These are phyloP conservation scores for Prunella strophiata DNA, from an alignment of 2,797 vertebrate species.

Conservation along the genomic window DNA sequence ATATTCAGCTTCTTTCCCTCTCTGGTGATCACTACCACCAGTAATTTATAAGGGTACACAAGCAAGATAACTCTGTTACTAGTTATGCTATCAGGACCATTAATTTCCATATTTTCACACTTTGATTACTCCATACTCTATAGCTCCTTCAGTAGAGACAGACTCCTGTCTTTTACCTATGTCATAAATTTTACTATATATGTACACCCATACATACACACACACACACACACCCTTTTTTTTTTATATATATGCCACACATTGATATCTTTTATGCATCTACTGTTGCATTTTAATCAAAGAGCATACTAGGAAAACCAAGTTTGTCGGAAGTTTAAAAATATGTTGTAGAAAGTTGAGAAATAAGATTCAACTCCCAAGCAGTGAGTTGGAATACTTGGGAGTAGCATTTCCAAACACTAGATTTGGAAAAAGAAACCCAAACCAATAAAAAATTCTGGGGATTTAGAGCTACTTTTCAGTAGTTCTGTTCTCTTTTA, in stretches of 20 bases:
- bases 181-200: background rate
- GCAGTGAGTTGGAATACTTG: background rate
- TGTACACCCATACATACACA: too few species aligned
- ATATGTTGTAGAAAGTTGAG: background rate
- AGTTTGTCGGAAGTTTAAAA: background rate
- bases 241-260: background rate
- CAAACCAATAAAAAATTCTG: background rate
- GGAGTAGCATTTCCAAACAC: background rate
- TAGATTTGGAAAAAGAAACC: background rate
- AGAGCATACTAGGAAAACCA: background rate
- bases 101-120: background rate
- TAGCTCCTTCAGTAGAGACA: background rate
- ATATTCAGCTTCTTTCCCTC: background rate
- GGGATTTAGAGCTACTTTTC: background rate
- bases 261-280: background rate
- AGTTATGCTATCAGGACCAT: background rate
- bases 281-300: background rate
- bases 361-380: background rate
- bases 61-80: background rate
- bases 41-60: background rate
- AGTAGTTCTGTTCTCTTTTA: background rate
- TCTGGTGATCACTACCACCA: background rate
- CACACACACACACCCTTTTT: accelerated
- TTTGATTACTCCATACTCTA: background rate
- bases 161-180: background rate